Evolutionary conservation across 2,888 invertebrate species (phyloP), one percentile per base, ranked within the genome.

Genomic region (Troilus luridus): DNA sequence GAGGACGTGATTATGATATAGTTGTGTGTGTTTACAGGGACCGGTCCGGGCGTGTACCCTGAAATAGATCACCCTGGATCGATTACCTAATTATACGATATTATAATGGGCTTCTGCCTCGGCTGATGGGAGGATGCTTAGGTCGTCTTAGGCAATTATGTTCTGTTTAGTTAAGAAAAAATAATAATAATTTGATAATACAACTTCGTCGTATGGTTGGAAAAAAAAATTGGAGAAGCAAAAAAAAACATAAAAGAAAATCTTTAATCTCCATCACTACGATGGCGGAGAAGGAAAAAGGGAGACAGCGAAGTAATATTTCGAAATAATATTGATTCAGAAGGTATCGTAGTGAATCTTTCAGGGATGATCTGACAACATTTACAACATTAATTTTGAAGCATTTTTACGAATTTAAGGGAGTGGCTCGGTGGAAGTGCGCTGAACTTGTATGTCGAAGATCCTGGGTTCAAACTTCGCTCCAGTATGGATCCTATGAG

Each of bases 81-180:
- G 27, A 77, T 77, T 77, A 77, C 72, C 72, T 77, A 77, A 77
- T 77, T 77, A 77, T 27, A 41, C 17, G 72, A 41, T 77, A 77
- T 77, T 77, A 77, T 77, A 24, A 77, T 41, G 27, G 72, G 72
- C 27, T 77, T 41, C 17, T 27, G 72, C 27, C 24, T 27, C 17
- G 8, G 3, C 72, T 77, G 72, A 77, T 77, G 8, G 19, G 5
- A 24, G 24, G n/a, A 12, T 0, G 41, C 72, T 21, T n/a, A 12
- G 27, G 1, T 77, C 7, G 27, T 17, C 41, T 41, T 0, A 8
- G 19, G 72, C 41, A 41, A 77, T 77, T 77, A 77, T 77, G 19
- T 41, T 77, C 14, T 77, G 21, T 77, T 77, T 77, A 12, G 17
- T 41, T 77, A 10, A 77, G 19, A 41, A 41, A 77, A 77, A 77